Conservation (phyloP, 2,888 invertebrate species). For the Stegana nigrithorax region DNA sequence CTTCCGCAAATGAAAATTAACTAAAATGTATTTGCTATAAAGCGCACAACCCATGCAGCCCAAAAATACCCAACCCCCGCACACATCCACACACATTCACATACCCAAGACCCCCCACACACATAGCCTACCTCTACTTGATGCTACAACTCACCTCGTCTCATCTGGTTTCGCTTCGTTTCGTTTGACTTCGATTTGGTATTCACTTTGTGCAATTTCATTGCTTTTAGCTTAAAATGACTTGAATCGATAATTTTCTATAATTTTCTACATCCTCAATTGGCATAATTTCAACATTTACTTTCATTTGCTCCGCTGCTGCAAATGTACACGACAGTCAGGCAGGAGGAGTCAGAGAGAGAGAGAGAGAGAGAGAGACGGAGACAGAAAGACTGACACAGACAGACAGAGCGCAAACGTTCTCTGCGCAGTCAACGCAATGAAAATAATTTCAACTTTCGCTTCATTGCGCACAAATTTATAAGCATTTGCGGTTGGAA, state of each 20-base stretch:
- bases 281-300: conserved; percentile 42
- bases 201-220: conserved; percentile 10
- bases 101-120: too few relatives aligned
- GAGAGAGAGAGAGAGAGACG: not conserved
- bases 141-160: not conserved
- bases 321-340: too few relatives aligned
- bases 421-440: not conserved
- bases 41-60: too few relatives aligned
- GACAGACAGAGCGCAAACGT: not conserved
- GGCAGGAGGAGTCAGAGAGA: too few relatives aligned
- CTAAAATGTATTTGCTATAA: conserved; percentile 14
- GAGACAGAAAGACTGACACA: not conserved
- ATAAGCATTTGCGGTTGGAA: conserved; percentile 15
- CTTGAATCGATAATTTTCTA: conserved; percentile 29
- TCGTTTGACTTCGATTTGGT: not conserved
- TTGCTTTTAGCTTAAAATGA: conserved; percentile 22
- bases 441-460: conserved; percentile 20
- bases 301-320: conserved; percentile 19
- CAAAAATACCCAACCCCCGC: too few relatives aligned
- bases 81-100: too few relatives aligned
- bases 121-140: not conserved
- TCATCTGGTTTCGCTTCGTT: not conserved
- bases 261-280: conserved; percentile 49
- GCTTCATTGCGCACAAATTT: conserved; percentile 22
- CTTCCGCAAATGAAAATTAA: conserved; percentile 13